A percentile compares a stretch with the other conserved stretches of the same genome.
Evolutionary conservation across 2,797 vertebrate species (phyloP).

Genomic region (Acomys russatus): DNA sequence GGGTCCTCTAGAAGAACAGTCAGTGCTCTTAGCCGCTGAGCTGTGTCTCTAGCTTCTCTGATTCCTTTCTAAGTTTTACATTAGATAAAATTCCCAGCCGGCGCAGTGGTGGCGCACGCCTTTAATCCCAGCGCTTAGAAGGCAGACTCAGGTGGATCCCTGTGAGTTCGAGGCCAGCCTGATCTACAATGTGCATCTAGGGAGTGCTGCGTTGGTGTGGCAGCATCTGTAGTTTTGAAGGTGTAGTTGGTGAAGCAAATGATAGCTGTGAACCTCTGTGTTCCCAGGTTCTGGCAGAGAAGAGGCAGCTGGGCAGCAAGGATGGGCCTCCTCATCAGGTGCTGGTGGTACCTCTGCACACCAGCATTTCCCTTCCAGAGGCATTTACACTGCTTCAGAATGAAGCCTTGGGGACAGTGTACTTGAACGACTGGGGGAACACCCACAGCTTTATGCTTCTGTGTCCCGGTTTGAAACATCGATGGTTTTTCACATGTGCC

Average conservation of each 20-base stretch:
- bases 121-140: no score
- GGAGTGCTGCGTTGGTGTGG: not conserved
- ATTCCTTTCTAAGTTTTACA: not conserved
- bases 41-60: no score
- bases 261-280: not conserved
- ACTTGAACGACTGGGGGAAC: slow-evolving; percentile 84
- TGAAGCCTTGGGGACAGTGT: slow-evolving; percentile 87
- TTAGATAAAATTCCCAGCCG: not conserved
- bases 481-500: slow-evolving; percentile 93
- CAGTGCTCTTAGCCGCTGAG: no score
- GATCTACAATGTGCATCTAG: no score
- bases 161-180: no score
- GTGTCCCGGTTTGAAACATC: slow-evolving; percentile 94
- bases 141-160: no score
- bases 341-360: slow-evolving; percentile 93
- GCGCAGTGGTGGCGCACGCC: no score
- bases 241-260: not conserved
- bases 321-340: slow-evolving; percentile 97
- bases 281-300: slow-evolving; percentile 94
- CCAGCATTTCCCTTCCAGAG: slow-evolving; percentile 80
- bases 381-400: slow-evolving; percentile 89
- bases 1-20: no score
- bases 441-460: slow-evolving; percentile 92
- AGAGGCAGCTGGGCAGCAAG: slow-evolving; percentile 94
- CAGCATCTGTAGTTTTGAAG: not conserved